Base-by-base conservation (phyloP, 1,140 invertebrate species). In the Zaprionus inermis region DNA sequence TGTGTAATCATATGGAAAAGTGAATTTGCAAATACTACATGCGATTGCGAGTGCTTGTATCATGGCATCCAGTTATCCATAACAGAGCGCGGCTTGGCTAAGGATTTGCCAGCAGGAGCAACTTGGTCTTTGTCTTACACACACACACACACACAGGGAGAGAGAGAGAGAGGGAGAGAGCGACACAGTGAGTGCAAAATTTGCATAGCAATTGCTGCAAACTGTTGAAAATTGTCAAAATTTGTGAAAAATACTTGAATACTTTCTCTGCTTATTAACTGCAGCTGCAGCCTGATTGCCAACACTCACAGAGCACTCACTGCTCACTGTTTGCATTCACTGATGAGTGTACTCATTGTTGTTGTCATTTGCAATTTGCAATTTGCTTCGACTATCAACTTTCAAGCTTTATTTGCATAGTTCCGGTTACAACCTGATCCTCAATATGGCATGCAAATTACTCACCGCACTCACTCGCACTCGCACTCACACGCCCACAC, bases 1-100 rank as follows among this genome's bases (percentile, higher is more conserved):
- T 74, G 82, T 90, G 86, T 82, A 90, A 90, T 90, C 86, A 90
- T 83, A 81, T 90, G 86, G 86, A 90, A 90, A 90, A 90, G 79
- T 90, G 86, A 90, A 90, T 90, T 90, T 90, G 77, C 79, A 90
- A 90, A 86, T 90, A 82, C 79, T 76, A 86, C 79, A 90, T 83
- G 76, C 72, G 63, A 67, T 64, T 79, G 73, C 63, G 61, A 77
- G 61, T 74, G 38, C 67, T 63, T 74, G 54, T 57, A 67, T 56
- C 64, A 67, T 67, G n/a, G 58, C 66, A 70, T 74, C 24, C 72
- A 70, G 67, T 69, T 70, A 74, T 74, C 66, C 66, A 74, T 70
- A 63, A 70, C 72, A 74, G 72, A 74, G 72, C 58, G 55, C 57
- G 56, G 64, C 64, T 67, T 54, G 63, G 63, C n/a, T 46, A 55